phyloP scores from a whole-genome alignment of 2,888 invertebrate genomes.

The Pocota personata region DNA sequence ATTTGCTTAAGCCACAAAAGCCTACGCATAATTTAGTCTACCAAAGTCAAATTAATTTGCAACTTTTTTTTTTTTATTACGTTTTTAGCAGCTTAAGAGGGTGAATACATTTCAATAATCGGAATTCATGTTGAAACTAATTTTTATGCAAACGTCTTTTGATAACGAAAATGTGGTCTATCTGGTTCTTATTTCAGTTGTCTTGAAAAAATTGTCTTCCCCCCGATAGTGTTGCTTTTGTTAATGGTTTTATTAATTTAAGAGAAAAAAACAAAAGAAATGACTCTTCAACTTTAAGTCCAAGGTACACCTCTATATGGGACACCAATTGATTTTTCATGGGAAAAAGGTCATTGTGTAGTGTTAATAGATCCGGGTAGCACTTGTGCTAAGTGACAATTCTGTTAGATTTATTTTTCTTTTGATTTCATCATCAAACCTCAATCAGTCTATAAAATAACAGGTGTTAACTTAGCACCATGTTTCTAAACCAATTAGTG shows the following conservation, averaged over 20 bases:
- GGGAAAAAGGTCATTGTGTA: background rate
- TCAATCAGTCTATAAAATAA: background rate
- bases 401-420: background rate
- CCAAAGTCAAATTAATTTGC: background rate
- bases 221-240: background rate
- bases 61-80: background rate
- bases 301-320: background rate
- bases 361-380: conserved; percentile 6
- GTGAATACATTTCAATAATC: background rate
- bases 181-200: background rate
- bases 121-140: background rate
- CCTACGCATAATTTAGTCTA: background rate
- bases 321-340: background rate
- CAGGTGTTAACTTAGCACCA: conserved; percentile 1
- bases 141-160: conserved; percentile 4
- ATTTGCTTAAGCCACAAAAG: background rate
- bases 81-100: background rate
- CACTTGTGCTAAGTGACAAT: conserved; percentile 14
- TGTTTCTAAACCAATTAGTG: conserved; percentile 30
- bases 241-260: background rate
- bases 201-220: background rate
- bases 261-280: background rate
- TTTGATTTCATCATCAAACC: background rate
- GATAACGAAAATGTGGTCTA: background rate
- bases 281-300: background rate